Evolutionary conservation across 2,113 vertebrate species (phyloP).

Genomic region (Chroicocephalus ridibundus): DNA sequence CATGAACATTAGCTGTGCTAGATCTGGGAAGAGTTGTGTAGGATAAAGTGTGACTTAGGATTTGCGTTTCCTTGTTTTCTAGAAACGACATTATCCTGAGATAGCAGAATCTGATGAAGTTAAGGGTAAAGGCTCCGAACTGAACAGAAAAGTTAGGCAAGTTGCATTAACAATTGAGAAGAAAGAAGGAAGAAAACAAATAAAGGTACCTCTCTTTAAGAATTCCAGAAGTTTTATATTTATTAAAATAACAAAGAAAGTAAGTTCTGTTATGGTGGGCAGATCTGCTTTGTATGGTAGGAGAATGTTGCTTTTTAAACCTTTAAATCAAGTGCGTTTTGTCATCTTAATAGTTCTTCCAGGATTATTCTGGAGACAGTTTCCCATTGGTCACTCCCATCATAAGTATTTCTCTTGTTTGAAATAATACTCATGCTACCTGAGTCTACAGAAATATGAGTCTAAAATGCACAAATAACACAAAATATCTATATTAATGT

Average conservation of each 20-base stretch:
- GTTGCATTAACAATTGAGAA: constrained; percentile 57
- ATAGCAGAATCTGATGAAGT: constrained; percentile 43
- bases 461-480: not conserved
- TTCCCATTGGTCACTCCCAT: not conserved
- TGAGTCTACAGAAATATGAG: not conserved
- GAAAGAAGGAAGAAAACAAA: constrained; percentile 61
- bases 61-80: not conserved
- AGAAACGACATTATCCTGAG: constrained; percentile 55
- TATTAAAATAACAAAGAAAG: not conserved
- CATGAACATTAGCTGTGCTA: not conserved
- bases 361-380: not conserved
- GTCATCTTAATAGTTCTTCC: not conserved
- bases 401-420: not conserved
- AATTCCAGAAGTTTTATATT: not conserved
- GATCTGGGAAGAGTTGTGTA: not conserved
- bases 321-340: not conserved
- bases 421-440: not conserved
- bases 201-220: constrained; percentile 31
- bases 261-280: not conserved
- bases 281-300: not conserved
- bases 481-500: not conserved
- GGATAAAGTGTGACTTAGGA: not conserved
- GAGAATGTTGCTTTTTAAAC: not conserved
- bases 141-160: constrained; percentile 42
- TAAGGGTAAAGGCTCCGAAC: constrained; percentile 40